phyloP scores from a whole-genome alignment of 1,140 invertebrate species.

The Drosophila pruinosa region DNA sequence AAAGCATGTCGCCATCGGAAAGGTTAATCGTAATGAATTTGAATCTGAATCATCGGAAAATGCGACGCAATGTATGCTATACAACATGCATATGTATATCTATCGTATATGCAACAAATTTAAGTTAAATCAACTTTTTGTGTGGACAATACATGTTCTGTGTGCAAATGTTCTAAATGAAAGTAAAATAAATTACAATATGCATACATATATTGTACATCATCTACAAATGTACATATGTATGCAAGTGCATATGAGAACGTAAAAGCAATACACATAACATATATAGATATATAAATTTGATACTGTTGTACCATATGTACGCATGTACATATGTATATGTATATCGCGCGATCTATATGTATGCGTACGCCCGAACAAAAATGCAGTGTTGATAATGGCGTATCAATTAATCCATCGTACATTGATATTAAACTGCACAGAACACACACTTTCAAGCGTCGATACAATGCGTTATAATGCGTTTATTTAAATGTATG shows the following conservation, averaged over 20 bases:
- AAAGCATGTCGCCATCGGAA: constrained; percentile 24
- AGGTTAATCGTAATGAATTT: constrained; percentile 11
- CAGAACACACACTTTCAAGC: constrained; percentile 1
- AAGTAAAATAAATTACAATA: constrained; percentile 21
- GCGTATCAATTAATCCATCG: constrained; percentile 50
- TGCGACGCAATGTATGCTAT: constrained; percentile 46
- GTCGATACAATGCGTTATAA: constrained; percentile 8
- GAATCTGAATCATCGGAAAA: constrained; percentile 15
- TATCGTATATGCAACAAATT: constrained; percentile 26
- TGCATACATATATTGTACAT: too few relatives aligned
- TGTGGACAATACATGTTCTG: constrained; percentile 62
- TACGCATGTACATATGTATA: too few relatives aligned
- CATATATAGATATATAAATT: constrained; percentile 26
- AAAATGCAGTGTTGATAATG: constrained; percentile 44
- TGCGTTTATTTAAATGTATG: constrained; percentile 5
- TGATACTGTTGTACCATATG: constrained; percentile 28
- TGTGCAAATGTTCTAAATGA: constrained; percentile 28
- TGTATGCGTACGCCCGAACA: constrained; percentile 10
- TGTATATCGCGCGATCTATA: background rate
- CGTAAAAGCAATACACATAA: constrained; percentile 41
- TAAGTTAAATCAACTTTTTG: constrained; percentile 29
- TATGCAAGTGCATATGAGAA: constrained; percentile 25
- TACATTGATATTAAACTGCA: background rate
- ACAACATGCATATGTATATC: constrained; percentile 7
- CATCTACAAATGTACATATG: constrained; percentile 3